A percentile compares a stretch with the other conserved stretches of the same genome.
Evolutionary conservation across 2,113 vertebrate species (phyloP).

Genomic region (Capreolus pygargus): DNA sequence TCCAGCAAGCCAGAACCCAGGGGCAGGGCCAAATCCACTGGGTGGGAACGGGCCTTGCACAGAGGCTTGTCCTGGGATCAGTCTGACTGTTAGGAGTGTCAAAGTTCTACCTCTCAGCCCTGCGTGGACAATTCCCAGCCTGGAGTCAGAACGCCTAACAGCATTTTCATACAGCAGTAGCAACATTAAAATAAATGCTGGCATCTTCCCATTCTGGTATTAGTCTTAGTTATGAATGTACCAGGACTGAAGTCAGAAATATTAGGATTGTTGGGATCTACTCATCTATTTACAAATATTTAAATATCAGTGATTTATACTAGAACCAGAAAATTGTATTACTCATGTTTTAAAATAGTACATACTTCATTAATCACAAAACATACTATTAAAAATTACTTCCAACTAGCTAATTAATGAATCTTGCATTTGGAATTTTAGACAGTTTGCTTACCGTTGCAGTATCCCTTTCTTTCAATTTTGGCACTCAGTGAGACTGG

Average conservation of each 20-base stretch:
- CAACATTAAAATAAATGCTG: neutral
- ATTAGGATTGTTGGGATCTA: neutral
- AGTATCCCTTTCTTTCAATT: conserved; percentile 89
- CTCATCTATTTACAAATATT: neutral
- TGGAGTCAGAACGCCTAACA: neutral
- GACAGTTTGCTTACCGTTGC: conserved; percentile 84
- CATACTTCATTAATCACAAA: neutral
- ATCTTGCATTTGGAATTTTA: neutral
- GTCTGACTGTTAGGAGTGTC: fast-evolving
- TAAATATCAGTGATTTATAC: neutral
- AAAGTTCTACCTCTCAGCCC: fast-evolving
- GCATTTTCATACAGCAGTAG: fast-evolving
- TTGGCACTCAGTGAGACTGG: conserved; percentile 88
- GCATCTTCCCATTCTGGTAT: neutral
- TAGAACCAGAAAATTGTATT: neutral
- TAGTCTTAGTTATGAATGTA: neutral
- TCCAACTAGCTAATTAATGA: neutral
- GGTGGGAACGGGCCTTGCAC: neutral
- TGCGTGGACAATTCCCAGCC: fast-evolving
- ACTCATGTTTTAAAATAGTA: neutral
- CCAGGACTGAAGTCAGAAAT: neutral
- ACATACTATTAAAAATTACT: neutral
- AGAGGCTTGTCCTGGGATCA: fast-evolving
- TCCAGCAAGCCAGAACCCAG: neutral
- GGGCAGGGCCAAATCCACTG: neutral